Base-by-base conservation (phyloP, 2,797 vertebrate species). In the Oophaga sylvatica region DNA sequence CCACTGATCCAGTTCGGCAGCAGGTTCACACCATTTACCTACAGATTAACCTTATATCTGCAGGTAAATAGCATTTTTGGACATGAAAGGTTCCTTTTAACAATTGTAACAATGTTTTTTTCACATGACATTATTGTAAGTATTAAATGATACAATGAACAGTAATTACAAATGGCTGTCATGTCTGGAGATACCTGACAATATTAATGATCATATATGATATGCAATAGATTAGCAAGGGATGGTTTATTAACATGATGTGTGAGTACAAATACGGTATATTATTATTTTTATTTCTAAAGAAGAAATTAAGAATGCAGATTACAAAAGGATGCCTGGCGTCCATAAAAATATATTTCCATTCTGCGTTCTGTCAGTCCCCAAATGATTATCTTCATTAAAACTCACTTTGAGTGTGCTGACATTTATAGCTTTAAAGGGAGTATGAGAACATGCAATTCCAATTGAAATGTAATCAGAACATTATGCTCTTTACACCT, bases 301-400 rank as follows among this genome's bases (percentile, higher is more conserved):
- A 8, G 20, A 20, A 75, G 41, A 48, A n/a, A n/a, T 56, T 20
- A 13, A 26, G 48, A 82, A 11, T 65, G 31, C 17, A 86, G 31
- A 70, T 82, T 56, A 48, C 22, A 57, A 12, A 59, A 13, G 70
- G 41, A 71, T 13, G 20, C 13, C 71, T 71, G 73, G 79, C 26
- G 19, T 35, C 16, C 11, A 26, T 20, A 83, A 56, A 86, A 70
- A 86, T 83, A 79, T 86, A 76, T 65, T 62, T 19, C 67, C 17
- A 22, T 62, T 60, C 63, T 83, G 71, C 80, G 65, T 83, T 86
- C 75, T 89, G 84, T 80, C 84, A 73, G 57, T 11, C 73, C 80
- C 70, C 80, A 83, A 89, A 89, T 89, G 71, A 89, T 89, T 86
- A 86, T 85, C 88, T 79, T 87, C 80, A 89, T 89, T 89, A 89